Evolutionary conservation across 35 echinoderm and acorn worm species (phyloP).

Genomic region (Nesometra sesokonis): DNA sequence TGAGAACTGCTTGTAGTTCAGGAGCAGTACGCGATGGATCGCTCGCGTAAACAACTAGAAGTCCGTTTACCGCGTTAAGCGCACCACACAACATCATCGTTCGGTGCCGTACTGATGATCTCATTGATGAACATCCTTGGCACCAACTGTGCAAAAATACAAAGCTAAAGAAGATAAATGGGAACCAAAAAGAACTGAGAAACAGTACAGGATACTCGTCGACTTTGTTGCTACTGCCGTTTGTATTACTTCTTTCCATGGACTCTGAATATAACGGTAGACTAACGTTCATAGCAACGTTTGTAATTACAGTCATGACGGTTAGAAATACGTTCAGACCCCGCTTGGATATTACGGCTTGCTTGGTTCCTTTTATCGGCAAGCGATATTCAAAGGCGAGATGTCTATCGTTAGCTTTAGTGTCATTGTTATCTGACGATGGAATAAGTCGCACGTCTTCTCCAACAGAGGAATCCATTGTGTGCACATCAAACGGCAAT

Average conservation of each 20-base stretch:
- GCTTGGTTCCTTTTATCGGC: not conserved
- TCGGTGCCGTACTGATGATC: slow-evolving; percentile 12
- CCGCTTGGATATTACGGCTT: not conserved
- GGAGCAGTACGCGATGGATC: slow-evolving; percentile 49
- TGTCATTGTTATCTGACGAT: not conserved
- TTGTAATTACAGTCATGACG: slow-evolving; percentile 49
- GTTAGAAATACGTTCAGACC: slow-evolving; percentile 61
- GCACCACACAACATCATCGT: slow-evolving; percentile 34
- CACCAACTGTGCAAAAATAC: slow-evolving; percentile 48
- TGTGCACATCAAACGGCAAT: no score
- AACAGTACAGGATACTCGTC: slow-evolving; percentile 74
- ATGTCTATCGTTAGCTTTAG: not conserved
- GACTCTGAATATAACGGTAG: slow-evolving; percentile 64
- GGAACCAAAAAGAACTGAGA: slow-evolving; percentile 56
- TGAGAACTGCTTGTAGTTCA: slow-evolving; percentile 62
- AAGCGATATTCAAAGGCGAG: not conserved
- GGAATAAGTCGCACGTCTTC: not conserved
- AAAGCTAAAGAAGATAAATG: slow-evolving; percentile 49
- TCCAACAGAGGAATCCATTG: not conserved
- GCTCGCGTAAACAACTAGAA: slow-evolving; percentile 85
- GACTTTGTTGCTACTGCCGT: slow-evolving; percentile 9
- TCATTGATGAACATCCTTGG: slow-evolving; percentile 13
- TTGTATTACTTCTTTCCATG: slow-evolving; percentile 10
- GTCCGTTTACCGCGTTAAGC: slow-evolving; percentile 61
- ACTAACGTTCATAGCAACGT: slow-evolving; percentile 49